Evolutionary conservation across 2,797 vertebrate genomes (phyloP).

Genomic region (Chaetodon trifasciatus): DNA sequence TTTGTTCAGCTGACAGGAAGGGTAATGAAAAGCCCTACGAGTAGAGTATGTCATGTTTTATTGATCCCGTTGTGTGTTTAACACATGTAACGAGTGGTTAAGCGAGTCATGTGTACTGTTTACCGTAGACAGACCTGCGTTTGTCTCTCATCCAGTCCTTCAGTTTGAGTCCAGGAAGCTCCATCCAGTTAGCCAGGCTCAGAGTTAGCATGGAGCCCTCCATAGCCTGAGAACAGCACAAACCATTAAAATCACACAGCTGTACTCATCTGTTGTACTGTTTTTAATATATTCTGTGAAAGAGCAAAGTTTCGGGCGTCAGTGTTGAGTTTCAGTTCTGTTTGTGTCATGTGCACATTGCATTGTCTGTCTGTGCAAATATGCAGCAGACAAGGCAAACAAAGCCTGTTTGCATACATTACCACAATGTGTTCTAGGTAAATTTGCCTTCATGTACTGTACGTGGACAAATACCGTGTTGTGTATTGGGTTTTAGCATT

Average conservation of each 20-base stretch:
- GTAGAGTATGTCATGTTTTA: no score
- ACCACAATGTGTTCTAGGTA: background rate
- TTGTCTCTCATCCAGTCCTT: constrained; percentile 90
- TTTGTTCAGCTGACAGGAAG: no score
- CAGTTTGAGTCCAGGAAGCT: constrained; percentile 87
- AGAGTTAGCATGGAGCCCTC: constrained; percentile 89
- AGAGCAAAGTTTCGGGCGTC: background rate
- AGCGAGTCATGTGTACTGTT: background rate
- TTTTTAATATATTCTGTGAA: background rate
- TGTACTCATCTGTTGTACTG: background rate
- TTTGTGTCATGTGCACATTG: background rate
- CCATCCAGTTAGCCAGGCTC: constrained; percentile 90
- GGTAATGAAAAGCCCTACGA: background rate
- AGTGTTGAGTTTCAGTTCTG: background rate
- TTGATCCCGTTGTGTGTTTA: background rate
- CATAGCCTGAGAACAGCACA: constrained; percentile 81
- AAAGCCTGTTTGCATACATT: constrained; percentile 5
- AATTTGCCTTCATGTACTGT: background rate
- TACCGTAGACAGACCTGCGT: constrained; percentile 79
- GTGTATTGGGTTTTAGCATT: no score
- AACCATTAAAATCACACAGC: background rate
- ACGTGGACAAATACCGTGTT: background rate
- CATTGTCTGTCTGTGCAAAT: background rate
- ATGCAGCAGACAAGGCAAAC: constrained; percentile 3
- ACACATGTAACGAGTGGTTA: no score